Evolutionary conservation across 2,888 invertebrate genomes (phyloP).

Genomic region (Nesidiocoris tenuis): DNA sequence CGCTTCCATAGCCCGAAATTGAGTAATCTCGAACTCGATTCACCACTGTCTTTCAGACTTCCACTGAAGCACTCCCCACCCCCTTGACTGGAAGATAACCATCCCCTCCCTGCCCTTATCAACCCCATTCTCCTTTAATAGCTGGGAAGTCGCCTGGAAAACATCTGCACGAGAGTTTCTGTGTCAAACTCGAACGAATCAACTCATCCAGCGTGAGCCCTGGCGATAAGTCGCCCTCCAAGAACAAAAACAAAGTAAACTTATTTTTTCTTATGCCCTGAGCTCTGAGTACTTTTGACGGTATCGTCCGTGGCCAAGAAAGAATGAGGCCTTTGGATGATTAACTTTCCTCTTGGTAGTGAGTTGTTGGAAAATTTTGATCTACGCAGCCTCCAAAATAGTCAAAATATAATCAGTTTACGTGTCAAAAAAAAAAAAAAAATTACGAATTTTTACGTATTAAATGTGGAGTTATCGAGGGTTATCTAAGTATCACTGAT

Average conservation of each 20-base stretch:
- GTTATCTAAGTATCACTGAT: too few relatives aligned
- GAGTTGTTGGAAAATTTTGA: too few relatives aligned
- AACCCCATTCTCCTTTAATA: constrained; percentile 19
- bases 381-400: too few relatives aligned
- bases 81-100: not conserved
- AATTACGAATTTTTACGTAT: too few relatives aligned
- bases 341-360: too few relatives aligned
- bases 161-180: constrained; percentile 37
- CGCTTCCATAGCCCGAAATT: constrained; percentile 16
- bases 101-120: not conserved
- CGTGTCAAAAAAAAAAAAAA: too few relatives aligned
- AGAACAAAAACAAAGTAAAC: constrained; percentile 35
- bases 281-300: not conserved
- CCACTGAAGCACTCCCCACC: not conserved
- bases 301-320: too few relatives aligned
- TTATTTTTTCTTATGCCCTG: constrained; percentile 4
- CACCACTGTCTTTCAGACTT: not conserved
- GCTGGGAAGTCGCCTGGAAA: constrained; percentile 30
- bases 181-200: constrained; percentile 27
- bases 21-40: constrained; percentile 35
- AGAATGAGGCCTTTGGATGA: too few relatives aligned
- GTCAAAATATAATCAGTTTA: too few relatives aligned
- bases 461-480: too few relatives aligned
- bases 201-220: constrained; percentile 33
- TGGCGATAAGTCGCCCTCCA: constrained; percentile 20